Base-by-base conservation (phyloP, 2,888 invertebrate genomes). In the Pterostichus niger region DNA sequence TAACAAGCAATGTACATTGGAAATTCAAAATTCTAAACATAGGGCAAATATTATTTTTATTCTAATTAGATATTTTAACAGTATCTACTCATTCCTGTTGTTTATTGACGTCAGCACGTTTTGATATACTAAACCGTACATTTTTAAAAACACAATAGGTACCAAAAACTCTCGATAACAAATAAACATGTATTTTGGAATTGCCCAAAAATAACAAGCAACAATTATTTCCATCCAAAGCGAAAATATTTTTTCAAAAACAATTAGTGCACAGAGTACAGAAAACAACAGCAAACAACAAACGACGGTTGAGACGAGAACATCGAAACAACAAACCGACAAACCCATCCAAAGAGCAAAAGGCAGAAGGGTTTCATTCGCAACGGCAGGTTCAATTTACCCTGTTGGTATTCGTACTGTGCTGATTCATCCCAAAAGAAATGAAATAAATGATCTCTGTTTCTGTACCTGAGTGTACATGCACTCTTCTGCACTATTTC, bases 181-280 rank as follows among this genome's bases (percentile, higher is more conserved):
- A 64, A 40, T 33, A 64, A 64, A 11, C 35, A 10, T 24, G 64
- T n/a, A 31, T 33, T 61, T 33, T n/a, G 4, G 35, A 35, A 64
- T 64, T 13, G 35, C n/a, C 2, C 6, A 64, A 33, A 64, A 64
- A 64, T 64, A 64, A 64, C 35, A 64, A 64, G 13, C 64, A 64
- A 64, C 2, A n/a, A 64, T 64, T 64, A 56, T 35, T 64, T 11
- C 61, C 17, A 61, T 4, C 35, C 31, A 31, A 61, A 35, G 6
- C n/a, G 33, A 64, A 64, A 64, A 64, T 13, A 64, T 3, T 64
- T 59, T 11, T 4, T 2, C 9, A 59, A 31, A 59, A 59, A 59
- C 59, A 31, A 17, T 40, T 6, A 7, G 24, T 11, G 49, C 10
- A 49, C 49, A 10, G 5, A n/a, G 49, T 49, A 4, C 49, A 49